Percentiles rank a stretch among this genome's conserved stretches.
These are phyloP conservation scores for Rhynchonycteris naso DNA, from an alignment of 2,797 vertebrate species.

Conservation along the genomic window DNA sequence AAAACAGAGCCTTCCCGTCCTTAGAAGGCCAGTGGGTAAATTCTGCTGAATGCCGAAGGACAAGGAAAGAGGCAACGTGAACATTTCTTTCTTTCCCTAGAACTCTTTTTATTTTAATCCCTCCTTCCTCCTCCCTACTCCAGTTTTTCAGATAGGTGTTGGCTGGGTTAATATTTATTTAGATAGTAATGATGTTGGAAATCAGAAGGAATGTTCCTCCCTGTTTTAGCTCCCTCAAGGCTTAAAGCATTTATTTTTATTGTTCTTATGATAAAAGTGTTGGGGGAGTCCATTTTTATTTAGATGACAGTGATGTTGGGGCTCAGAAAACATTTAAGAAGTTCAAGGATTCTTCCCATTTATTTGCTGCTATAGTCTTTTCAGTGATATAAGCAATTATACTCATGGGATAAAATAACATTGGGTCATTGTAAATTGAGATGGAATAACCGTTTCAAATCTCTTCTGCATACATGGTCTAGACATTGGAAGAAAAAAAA, in stretches of 20 bases:
- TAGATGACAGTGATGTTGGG: neutral
- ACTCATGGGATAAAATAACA: no score
- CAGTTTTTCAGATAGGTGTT: neutral
- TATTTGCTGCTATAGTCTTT: no score
- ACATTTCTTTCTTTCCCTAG: neutral
- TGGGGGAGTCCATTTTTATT: neutral
- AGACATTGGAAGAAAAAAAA: no score
- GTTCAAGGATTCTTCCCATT: slow-evolving; percentile 23
- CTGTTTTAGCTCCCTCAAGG: neutral
- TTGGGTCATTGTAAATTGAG: no score
- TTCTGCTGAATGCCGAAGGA: neutral
- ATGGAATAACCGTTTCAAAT: no score
- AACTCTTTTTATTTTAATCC: neutral
- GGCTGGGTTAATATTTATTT: neutral
- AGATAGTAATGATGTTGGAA: neutral
- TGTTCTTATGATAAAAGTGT: neutral
- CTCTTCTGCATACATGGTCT: no score
- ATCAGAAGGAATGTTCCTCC: neutral
- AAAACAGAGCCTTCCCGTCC: neutral
- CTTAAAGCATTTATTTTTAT: neutral
- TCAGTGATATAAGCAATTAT: no score
- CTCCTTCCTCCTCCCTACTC: neutral
- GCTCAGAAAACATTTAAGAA: neutral
- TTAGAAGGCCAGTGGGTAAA: neutral
- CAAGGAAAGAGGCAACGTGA: neutral